A percentile compares a stretch with the other conserved stretches of the same genome.
These are phyloP conservation scores for Campylorhamphus procurvoides DNA, from an alignment of 2,113 vertebrate species.

Conservation along the genomic window DNA sequence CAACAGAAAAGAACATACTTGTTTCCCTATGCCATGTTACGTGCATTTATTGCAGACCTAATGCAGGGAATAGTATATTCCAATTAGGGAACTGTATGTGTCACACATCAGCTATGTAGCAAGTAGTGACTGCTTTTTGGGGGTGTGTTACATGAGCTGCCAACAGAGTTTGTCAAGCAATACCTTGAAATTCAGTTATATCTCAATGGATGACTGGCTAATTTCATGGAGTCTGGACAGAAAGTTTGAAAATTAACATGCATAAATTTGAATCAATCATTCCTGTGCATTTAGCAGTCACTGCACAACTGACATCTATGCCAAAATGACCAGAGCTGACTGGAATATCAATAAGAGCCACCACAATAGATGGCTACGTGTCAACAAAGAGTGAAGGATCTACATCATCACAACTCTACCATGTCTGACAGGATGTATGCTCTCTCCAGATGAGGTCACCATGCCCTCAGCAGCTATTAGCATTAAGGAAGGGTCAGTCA, in stretches of 20 bases:
- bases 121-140: not conserved
- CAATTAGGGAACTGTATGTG: accelerated
- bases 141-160: not conserved
- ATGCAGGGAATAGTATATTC: not conserved
- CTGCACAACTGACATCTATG: constrained; percentile 45
- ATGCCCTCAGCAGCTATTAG: constrained; percentile 8
- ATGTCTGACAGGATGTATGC: not conserved
- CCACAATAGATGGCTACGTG: not conserved
- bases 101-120: not conserved
- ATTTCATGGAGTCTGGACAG: constrained; percentile 36
- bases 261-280: constrained; percentile 70
- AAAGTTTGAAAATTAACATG: constrained; percentile 59
- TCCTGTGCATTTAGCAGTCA: constrained; percentile 33
- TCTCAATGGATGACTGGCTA: constrained; percentile 26
- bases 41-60: not conserved
- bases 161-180: not conserved
- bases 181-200: constrained; percentile 28
- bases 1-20: not conserved
- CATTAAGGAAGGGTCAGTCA: constrained; percentile 3
- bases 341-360: constrained; percentile 52
- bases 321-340: constrained; percentile 52
- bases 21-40: not conserved
- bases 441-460: not conserved
- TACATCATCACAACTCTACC: constrained; percentile 21
- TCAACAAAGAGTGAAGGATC: constrained; percentile 35